A percentile compares a stretch with the other conserved stretches of the same genome.
phyloP scores from a whole-genome alignment of 2,113 vertebrate species.

The Leucopternis melanops region DNA sequence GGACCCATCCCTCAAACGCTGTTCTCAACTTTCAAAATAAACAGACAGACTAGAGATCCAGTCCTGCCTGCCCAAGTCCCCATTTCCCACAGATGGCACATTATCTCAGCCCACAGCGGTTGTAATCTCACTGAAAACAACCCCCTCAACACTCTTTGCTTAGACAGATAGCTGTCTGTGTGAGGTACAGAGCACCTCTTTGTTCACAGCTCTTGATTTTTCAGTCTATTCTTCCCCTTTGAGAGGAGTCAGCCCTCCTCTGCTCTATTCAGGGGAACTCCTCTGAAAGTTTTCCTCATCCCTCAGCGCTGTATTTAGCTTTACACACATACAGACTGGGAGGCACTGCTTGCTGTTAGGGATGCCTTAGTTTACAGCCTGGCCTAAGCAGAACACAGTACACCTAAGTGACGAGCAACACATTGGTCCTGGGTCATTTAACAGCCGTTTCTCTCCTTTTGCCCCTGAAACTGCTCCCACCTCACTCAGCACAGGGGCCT shows the following conservation, averaged over 20 bases:
- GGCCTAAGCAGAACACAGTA: not conserved
- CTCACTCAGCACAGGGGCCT: not conserved
- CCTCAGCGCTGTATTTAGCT: not conserved
- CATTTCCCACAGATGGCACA: not conserved
- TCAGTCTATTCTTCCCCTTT: not conserved
- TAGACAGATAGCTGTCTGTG: not conserved
- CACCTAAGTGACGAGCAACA: not conserved
- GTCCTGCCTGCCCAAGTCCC: not conserved
- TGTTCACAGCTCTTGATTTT: slow-evolving; percentile 8
- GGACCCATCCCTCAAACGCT: not conserved
- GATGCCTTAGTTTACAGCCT: not conserved
- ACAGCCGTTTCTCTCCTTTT: not conserved
- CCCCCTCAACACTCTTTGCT: not conserved
- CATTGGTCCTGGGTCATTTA: not conserved
- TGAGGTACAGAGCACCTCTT: not conserved
- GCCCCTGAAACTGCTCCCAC: not conserved
- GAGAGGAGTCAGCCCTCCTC: not conserved
- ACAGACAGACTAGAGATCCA: not conserved
- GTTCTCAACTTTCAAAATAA: not conserved
- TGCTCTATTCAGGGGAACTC: not conserved
- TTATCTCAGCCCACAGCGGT: not conserved
- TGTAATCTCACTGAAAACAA: not conserved
- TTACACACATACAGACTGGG: not conserved
- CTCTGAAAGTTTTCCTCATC: not conserved
- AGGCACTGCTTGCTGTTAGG: not conserved